Evolutionary conservation across 2,888 invertebrate species (phyloP).

Genomic region (Andrena minutula): DNA sequence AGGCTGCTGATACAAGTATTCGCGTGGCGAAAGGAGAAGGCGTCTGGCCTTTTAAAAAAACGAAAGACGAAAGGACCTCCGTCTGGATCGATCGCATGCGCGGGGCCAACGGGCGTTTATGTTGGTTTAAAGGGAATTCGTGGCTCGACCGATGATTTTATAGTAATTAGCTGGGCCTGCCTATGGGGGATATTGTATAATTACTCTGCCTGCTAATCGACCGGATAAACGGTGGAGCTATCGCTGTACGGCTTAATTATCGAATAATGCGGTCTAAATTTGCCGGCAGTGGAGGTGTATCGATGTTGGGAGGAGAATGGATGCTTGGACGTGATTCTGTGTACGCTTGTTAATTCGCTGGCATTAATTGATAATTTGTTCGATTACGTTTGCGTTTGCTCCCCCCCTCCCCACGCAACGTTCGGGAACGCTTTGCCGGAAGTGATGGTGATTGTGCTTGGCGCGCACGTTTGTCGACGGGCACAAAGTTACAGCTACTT

Average conservation of each 20-base stretch:
- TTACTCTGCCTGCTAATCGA: constrained; percentile 51
- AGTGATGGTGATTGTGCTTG: background rate
- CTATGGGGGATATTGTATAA: constrained; percentile 36
- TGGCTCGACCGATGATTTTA: constrained; percentile 39
- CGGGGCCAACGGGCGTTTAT: background rate
- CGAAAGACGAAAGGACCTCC: background rate
- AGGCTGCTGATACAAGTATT: constrained; percentile 12
- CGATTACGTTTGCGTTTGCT: background rate
- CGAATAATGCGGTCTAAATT: constrained; percentile 51
- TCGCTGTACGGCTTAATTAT: constrained; percentile 52
- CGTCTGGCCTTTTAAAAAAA: background rate
- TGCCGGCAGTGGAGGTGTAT: constrained; percentile 3
- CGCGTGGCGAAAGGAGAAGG: constrained; percentile 37
- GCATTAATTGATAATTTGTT: constrained; percentile 23
- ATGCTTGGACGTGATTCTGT: constrained; percentile 2
- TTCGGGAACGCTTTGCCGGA: background rate
- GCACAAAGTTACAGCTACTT: background rate
- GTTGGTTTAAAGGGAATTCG: constrained; percentile 21
- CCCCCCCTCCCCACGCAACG: background rate
- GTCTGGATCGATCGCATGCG: background rate
- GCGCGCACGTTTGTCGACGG: background rate
- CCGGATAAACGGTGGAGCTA: constrained; percentile 51
- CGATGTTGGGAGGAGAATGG: constrained; percentile 1
- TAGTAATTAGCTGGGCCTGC: constrained; percentile 44
- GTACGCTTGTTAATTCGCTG: constrained; percentile 13